These are phyloP conservation scores for Sebastes taczanowskii DNA, from an alignment of 2,797 vertebrate genomes.

Conservation along the genomic window DNA sequence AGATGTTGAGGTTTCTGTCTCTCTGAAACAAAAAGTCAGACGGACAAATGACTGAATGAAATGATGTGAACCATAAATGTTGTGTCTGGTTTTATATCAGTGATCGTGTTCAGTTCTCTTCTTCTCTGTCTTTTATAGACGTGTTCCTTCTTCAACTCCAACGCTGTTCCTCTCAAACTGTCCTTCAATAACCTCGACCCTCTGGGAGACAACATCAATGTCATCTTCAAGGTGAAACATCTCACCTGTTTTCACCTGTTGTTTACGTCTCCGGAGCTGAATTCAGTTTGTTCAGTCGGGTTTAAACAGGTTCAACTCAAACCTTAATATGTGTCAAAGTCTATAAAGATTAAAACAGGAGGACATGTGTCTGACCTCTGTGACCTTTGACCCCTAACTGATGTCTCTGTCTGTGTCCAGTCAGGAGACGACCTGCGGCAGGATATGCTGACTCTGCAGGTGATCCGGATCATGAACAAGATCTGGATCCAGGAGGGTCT, in stretches of 20 bases:
- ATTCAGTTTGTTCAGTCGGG: not conserved
- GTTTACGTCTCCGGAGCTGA: not conserved
- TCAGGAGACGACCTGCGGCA: conserved; percentile 95
- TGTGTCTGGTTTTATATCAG: not conserved
- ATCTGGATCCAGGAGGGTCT: conserved; percentile 98
- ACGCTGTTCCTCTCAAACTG: conserved; percentile 94
- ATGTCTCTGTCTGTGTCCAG: conserved; percentile 66
- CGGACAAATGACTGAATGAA: too few species aligned
- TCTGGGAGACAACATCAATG: conserved; percentile 89
- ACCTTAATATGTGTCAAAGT: too few species aligned
- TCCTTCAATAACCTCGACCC: conserved; percentile 92
- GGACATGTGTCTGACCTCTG: not conserved
- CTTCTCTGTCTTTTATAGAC: conserved; percentile 74
- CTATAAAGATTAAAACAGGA: not conserved
- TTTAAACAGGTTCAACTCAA: too few species aligned
- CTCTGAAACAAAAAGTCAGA: too few species aligned
- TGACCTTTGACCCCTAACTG: not conserved
- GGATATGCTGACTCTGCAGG: conserved; percentile 97
- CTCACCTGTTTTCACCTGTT: not conserved
- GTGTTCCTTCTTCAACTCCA: conserved; percentile 98
- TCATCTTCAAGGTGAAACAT: conserved; percentile 93
- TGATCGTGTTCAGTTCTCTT: not conserved
- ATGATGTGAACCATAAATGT: not conserved
- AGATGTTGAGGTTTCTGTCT: too few species aligned
- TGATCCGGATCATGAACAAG: conserved; percentile 98